phyloP scores from a whole-genome alignment of 2,113 vertebrate species.

The Phoxinus phoxinus region DNA sequence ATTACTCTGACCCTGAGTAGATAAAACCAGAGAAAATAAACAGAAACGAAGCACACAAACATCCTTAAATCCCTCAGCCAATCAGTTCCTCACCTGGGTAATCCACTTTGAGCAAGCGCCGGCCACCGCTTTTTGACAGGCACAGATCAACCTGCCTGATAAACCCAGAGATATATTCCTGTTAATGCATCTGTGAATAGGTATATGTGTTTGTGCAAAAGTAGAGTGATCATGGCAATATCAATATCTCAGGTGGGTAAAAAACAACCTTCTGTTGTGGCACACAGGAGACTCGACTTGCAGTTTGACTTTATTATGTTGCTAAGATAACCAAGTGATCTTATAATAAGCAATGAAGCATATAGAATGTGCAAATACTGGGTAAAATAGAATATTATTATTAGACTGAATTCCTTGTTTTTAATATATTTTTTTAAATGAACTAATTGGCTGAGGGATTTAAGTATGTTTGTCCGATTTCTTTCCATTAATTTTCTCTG shows the following conservation, averaged over 20 bases:
- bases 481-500: slow-evolving; percentile 21
- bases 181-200: slow-evolving; percentile 37
- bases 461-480: neutral
- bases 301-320: neutral
- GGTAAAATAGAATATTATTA: neutral
- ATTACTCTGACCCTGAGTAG: slow-evolving; percentile 39
- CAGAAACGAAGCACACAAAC: slow-evolving; percentile 3
- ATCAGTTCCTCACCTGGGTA: slow-evolving; percentile 37
- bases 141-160: slow-evolving; percentile 46
- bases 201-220: neutral
- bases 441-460: slow-evolving; percentile 31
- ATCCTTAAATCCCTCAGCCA: slow-evolving; percentile 28
- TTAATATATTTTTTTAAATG: too few species aligned
- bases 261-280: neutral
- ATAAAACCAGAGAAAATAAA: slow-evolving; percentile 46
- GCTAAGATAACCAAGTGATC: neutral
- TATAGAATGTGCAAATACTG: neutral
- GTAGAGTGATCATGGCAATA: neutral
- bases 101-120: slow-evolving; percentile 54
- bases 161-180: slow-evolving; percentile 49
- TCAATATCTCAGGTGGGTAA: neutral
- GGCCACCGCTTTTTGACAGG: slow-evolving; percentile 33
- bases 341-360: neutral
- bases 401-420: too few species aligned
- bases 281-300: neutral